Conservation (phyloP, 2,797 vertebrate species). For the Megalops cyprinoides region DNA sequence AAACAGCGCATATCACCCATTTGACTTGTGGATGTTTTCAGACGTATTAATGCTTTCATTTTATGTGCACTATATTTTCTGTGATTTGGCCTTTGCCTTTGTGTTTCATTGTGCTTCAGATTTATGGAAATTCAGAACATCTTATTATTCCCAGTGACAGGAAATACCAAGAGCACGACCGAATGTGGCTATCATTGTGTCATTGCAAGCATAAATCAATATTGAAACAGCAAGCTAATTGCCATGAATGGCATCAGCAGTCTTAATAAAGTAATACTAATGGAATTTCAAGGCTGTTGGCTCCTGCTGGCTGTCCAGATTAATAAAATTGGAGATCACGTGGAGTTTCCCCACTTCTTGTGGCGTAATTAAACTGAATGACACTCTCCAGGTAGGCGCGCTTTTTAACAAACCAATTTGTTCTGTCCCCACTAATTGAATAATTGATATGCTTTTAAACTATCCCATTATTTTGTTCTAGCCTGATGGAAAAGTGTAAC, state of each 20-base stretch:
- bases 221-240: not conserved
- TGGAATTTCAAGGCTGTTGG: slow-evolving; percentile 1
- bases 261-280: slow-evolving; percentile 21
- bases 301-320: not conserved
- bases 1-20: too few relatives aligned
- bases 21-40: not conserved
- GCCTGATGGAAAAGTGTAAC: slow-evolving; percentile 35
- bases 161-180: too few relatives aligned
- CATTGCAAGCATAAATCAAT: not conserved
- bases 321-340: not conserved
- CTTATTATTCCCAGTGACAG: too few relatives aligned
- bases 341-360: slow-evolving; percentile 19
- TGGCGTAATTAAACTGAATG: slow-evolving; percentile 32
- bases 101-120: not conserved
- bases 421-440: slow-evolving; percentile 7
- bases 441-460: slow-evolving; percentile 29
- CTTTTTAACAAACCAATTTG: slow-evolving; percentile 37
- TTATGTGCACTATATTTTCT: not conserved
- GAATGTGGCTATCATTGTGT: too few relatives aligned
- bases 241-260: not conserved
- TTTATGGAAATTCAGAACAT: not conserved
- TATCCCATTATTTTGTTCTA: slow-evolving; percentile 33
- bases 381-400: slow-evolving; percentile 9
- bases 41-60: not conserved
- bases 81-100: not conserved